phyloP scores from a whole-genome alignment of 2,888 invertebrate species.

The Crepidodera aurea region DNA sequence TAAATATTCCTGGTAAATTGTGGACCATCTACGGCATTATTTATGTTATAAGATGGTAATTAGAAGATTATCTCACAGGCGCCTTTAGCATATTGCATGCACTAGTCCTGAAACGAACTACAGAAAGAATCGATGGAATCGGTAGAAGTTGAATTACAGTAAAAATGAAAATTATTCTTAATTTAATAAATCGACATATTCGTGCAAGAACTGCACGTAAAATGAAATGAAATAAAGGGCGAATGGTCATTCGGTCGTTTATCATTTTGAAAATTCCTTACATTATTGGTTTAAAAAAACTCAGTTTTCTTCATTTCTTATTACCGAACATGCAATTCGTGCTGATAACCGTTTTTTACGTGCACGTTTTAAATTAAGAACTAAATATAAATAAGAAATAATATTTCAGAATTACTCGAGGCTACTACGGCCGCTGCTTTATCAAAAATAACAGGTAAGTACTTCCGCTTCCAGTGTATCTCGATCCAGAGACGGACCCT shows the following conservation, averaged over 20 bases:
- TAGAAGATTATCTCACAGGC: no score
- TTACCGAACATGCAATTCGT: slow-evolving; percentile 43
- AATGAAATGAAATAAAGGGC: slow-evolving; percentile 10
- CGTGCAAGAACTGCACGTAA: neutral
- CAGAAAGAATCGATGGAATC: no score
- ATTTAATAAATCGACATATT: no score
- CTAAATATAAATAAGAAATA: slow-evolving; percentile 42
- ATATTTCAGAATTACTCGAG: slow-evolving; percentile 42
- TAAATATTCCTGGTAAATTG: no score
- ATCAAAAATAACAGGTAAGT: slow-evolving; percentile 47
- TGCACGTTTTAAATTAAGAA: slow-evolving; percentile 38
- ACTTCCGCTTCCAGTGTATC: slow-evolving; percentile 42
- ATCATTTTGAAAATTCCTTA: slow-evolving; percentile 16
- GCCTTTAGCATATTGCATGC: no score
- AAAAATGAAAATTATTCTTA: no score
- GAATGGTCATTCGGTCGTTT: slow-evolving; percentile 19
- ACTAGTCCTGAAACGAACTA: no score
- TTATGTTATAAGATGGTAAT: no score
- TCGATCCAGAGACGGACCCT: slow-evolving; percentile 10
- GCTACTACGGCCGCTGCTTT: slow-evolving; percentile 33
- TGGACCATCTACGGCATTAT: no score
- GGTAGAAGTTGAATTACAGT: no score
- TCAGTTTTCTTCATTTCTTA: slow-evolving; percentile 27
- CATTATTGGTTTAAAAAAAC: slow-evolving; percentile 29
- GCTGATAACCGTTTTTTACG: slow-evolving; percentile 38